Conservation (phyloP, 2,888 invertebrate species). For the Ctena decussata region DNA sequence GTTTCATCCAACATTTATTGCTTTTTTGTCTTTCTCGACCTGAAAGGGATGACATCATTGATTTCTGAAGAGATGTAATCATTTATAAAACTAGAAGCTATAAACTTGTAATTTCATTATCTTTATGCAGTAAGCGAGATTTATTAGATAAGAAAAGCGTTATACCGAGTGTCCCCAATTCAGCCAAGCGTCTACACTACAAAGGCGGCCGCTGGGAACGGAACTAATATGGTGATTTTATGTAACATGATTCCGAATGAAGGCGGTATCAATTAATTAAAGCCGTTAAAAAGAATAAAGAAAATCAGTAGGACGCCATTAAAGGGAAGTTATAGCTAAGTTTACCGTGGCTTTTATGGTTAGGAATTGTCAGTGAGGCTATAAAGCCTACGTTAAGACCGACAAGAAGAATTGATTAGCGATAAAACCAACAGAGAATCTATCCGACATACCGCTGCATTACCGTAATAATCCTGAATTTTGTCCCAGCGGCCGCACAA, state of each 20-base stretch:
- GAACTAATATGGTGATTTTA: background rate
- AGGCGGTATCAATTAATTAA: constrained; percentile 1
- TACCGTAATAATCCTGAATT: no score
- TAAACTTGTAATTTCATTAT: constrained; percentile 4
- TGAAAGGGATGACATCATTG: no score
- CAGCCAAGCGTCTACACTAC: background rate
- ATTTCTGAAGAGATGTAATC: background rate
- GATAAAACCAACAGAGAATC: background rate
- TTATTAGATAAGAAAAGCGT: background rate
- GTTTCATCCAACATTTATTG: no score
- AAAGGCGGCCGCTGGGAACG: background rate
- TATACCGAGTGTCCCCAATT: background rate
- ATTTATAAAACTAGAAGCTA: background rate
- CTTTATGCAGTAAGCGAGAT: background rate
- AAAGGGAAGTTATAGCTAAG: background rate
- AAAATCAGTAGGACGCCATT: background rate
- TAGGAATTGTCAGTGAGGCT: background rate
- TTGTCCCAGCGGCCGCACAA: no score
- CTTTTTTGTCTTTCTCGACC: no score
- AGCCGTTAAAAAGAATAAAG: constrained; percentile 6
- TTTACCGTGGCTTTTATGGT: background rate
- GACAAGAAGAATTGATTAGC: background rate
- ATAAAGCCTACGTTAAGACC: background rate
- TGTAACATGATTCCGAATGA: background rate
- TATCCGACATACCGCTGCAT: no score